Percentiles rank a stretch among this genome's conserved stretches.
Conservation (phyloP, 2,888 invertebrate genomes). For the Epistrophe eligans region DNA sequence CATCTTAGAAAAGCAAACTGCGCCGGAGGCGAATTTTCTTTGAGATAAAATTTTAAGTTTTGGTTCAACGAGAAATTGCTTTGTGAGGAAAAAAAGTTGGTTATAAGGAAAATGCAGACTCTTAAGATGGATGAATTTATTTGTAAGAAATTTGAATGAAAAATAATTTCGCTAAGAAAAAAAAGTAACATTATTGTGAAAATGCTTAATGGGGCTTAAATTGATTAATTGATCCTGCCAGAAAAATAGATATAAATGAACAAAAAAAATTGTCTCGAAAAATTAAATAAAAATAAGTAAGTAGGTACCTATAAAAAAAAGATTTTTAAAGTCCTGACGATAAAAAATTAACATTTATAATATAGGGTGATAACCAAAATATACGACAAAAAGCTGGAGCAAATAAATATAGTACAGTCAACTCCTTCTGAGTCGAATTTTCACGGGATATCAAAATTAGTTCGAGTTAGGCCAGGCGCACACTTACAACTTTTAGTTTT, state of each 20-base stretch:
- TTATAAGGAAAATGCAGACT: neutral
- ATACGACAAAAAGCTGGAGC: too few relatives aligned
- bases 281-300: too few relatives aligned
- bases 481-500: too few relatives aligned
- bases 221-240: constrained; percentile 18
- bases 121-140: constrained; percentile 4
- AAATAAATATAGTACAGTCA: too few relatives aligned
- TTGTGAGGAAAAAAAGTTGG: neutral
- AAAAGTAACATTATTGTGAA: constrained; percentile 27
- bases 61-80: neutral
- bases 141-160: neutral
- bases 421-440: too few relatives aligned
- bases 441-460: too few relatives aligned
- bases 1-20: constrained; percentile 31
- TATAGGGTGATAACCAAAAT: too few relatives aligned
- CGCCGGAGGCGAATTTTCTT: constrained; percentile 36
- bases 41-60: neutral
- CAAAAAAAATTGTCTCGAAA: too few relatives aligned
- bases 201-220: constrained; percentile 39
- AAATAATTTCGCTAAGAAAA: constrained; percentile 7
- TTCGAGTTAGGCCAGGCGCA: too few relatives aligned
- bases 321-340: too few relatives aligned
- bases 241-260: neutral
- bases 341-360: too few relatives aligned
- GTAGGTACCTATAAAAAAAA: too few relatives aligned